Evolutionary conservation across 2,797 vertebrate genomes (phyloP).

Genomic region (Enoplosus armatus): DNA sequence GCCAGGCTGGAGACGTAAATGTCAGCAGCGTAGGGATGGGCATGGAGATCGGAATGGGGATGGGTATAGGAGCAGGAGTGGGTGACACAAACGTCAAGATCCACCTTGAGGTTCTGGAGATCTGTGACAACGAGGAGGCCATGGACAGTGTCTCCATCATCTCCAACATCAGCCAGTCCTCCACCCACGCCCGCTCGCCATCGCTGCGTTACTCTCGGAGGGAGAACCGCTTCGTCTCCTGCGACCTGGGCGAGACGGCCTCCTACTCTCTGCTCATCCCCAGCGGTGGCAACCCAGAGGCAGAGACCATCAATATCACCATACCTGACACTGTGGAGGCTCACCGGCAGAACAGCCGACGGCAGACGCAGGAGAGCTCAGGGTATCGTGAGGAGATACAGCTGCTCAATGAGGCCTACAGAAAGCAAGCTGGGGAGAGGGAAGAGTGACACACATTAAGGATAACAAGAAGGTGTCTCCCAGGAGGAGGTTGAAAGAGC

Average conservation of each 20-base stretch:
- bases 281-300: conserved; percentile 86
- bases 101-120: conserved; percentile 98
- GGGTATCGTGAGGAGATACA: conserved; percentile 97
- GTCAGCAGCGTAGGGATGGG: conserved; percentile 60
- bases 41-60: conserved; percentile 66
- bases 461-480: conserved; percentile 30
- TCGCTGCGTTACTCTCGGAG: conserved; percentile 95
- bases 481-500: conserved; percentile 34
- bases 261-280: conserved; percentile 98
- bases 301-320: conserved; percentile 93
- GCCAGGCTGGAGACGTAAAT: conserved; percentile 57
- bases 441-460: conserved; percentile 67
- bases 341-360: conserved; percentile 93
- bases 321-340: conserved; percentile 99
- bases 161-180: conserved; percentile 99
- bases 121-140: conserved; percentile 95
- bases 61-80: conserved; percentile 70
- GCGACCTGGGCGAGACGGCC: conserved; percentile 94
- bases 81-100: conserved; percentile 96
- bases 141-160: conserved; percentile 98
- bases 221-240: conserved; percentile 97
- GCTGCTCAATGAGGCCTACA: conserved; percentile 93
- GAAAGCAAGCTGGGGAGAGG: conserved; percentile 83
- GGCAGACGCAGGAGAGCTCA: conserved; percentile 86
- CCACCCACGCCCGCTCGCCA: conserved; percentile 92